A percentile compares a stretch with the other conserved stretches of the same genome.
Conservation (phyloP, 2,888 invertebrate species). For the Macrosiphum euphorbiae region DNA sequence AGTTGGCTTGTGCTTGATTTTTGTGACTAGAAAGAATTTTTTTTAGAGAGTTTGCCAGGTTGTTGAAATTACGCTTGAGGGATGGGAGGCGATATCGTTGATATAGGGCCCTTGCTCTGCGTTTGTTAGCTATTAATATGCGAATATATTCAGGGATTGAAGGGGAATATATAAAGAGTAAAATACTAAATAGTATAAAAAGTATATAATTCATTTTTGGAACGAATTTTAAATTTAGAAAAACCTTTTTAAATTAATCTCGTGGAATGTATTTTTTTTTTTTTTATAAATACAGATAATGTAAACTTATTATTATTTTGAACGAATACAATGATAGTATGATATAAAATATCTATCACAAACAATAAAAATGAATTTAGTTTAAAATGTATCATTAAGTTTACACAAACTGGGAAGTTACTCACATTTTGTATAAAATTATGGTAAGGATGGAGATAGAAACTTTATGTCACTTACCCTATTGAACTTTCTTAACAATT, state of each 20-base stretch:
- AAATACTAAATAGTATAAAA: background rate
- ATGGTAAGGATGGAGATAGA: background rate
- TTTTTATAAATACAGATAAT: background rate
- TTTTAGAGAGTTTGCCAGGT: too few relatives aligned
- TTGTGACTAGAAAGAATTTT: too few relatives aligned
- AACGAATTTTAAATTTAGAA: background rate
- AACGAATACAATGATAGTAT: background rate
- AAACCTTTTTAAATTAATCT: background rate
- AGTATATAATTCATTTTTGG: background rate
- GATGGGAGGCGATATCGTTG: too few relatives aligned
- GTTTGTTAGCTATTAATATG: too few relatives aligned
- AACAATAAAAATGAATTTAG: background rate
- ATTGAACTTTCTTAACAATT: slow-evolving; percentile 2
- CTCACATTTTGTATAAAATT: background rate
- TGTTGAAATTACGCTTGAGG: too few relatives aligned
- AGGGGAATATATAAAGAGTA: background rate
- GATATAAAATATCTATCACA: background rate
- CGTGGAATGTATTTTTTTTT: background rate
- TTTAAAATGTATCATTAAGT: background rate
- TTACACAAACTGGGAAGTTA: background rate
- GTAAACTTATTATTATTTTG: background rate
- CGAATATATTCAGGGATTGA: too few relatives aligned
- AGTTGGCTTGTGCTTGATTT: too few relatives aligned
- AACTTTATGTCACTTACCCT: background rate
- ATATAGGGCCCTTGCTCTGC: too few relatives aligned